phyloP scores from a whole-genome alignment of 2,797 vertebrate species.

The Denticeps clupeoides region DNA sequence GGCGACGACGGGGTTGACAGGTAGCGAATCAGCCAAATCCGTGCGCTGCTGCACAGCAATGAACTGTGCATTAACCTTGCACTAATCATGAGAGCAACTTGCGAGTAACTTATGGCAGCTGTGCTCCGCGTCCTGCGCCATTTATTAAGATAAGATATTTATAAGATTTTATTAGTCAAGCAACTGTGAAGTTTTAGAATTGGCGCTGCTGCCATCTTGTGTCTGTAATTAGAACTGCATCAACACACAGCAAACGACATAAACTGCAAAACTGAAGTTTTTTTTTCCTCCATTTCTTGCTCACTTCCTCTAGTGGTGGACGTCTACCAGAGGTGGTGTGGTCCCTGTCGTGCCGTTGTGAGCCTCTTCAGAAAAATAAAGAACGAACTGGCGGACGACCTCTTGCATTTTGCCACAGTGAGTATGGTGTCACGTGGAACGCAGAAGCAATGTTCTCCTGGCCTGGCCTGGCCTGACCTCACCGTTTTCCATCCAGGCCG shows the following conservation, averaged over 20 bases:
- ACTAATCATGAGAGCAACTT: too few species aligned
- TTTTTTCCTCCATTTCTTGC: too few species aligned
- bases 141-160: too few species aligned
- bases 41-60: neutral
- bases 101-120: too few species aligned
- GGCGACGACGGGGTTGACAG: constrained; percentile 72
- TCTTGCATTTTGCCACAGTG: constrained; percentile 85
- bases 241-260: too few species aligned
- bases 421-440: constrained; percentile 32
- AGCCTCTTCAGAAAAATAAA: constrained; percentile 85
- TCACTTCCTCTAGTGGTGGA: constrained; percentile 87
- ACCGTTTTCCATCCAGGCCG: constrained; percentile 58
- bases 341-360: constrained; percentile 78
- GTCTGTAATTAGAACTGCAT: too few species aligned
- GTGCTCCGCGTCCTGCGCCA: too few species aligned
- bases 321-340: constrained; percentile 87
- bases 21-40: constrained; percentile 49
- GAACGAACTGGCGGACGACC: constrained; percentile 70
- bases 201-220: too few species aligned
- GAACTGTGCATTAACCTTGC: neutral
- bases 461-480: neutral
- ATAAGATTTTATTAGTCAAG: too few species aligned
- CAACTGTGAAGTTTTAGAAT: too few species aligned
- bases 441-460: neutral
- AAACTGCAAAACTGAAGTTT: too few species aligned